Conservation (phyloP, 2,888 invertebrate species). For the Rhorus exstirpatorius region DNA sequence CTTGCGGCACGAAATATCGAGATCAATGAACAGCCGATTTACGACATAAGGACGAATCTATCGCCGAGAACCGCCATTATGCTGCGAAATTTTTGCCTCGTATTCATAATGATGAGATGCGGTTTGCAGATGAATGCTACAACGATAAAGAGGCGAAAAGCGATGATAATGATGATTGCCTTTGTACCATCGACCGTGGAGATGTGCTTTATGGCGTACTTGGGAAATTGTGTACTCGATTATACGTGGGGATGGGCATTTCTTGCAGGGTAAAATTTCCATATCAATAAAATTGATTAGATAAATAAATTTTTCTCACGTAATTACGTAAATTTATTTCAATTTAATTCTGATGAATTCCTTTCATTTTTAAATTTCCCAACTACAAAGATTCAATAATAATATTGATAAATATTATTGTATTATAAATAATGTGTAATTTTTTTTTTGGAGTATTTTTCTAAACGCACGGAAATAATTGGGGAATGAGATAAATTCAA, state of each 20-base stretch:
- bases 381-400: no score
- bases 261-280: conserved; percentile 61
- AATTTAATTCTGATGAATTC: no score
- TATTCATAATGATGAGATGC: conserved; percentile 66
- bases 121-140: conserved; percentile 66
- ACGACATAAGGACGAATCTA: conserved; percentile 62
- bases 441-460: no score
- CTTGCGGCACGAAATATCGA: conserved; percentile 80
- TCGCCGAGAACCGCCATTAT: conserved; percentile 44
- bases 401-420: no score
- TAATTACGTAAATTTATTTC: no score
- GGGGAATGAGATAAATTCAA: no score
- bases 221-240: conserved; percentile 49
- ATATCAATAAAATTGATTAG: no score
- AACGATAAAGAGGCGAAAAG: conserved; percentile 55
- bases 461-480: no score
- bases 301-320: no score
- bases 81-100: conserved; percentile 63
- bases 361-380: no score
- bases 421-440: no score
- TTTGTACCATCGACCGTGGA: conserved; percentile 65
- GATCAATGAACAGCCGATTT: conserved; percentile 41
- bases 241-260: conserved; percentile 69
- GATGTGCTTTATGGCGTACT: conserved; percentile 54
- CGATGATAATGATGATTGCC: conserved; percentile 63